Conservation (phyloP, 1,140 invertebrate genomes). For the Drosophila lacertosa region DNA sequence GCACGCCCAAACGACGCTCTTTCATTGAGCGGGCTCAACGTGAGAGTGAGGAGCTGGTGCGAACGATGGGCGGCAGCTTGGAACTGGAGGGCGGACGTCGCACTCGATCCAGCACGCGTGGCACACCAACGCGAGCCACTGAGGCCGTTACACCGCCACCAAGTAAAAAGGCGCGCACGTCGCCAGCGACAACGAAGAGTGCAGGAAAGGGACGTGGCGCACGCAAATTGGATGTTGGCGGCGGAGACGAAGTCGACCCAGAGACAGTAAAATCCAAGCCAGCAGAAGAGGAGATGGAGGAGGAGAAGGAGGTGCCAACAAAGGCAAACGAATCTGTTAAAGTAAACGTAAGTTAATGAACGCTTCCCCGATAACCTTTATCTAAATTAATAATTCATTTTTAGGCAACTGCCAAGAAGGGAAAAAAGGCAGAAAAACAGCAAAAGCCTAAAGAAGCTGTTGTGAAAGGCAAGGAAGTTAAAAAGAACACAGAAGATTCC, state of each 20-base stretch:
- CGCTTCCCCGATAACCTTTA: neutral
- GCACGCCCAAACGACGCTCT: slow-evolving; percentile 77
- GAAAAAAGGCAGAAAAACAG: slow-evolving; percentile 53
- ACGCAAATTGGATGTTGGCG: slow-evolving; percentile 70
- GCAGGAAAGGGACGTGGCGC: slow-evolving; percentile 64
- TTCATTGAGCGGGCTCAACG: slow-evolving; percentile 76
- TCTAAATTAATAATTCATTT: slow-evolving; percentile 2
- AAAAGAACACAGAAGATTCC: slow-evolving; percentile 15
- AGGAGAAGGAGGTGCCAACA: slow-evolving; percentile 3
- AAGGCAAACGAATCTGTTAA: slow-evolving; percentile 30
- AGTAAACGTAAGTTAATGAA: slow-evolving; percentile 45
- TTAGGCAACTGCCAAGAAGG: slow-evolving; percentile 48
- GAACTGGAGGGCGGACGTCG: slow-evolving; percentile 74
- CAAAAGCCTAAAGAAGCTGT: slow-evolving; percentile 45
- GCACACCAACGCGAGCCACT: slow-evolving; percentile 64
- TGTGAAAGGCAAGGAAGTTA: slow-evolving; percentile 8
- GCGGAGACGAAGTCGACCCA: slow-evolving; percentile 37
- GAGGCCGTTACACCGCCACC: slow-evolving; percentile 72
- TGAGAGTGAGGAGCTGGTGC: slow-evolving; percentile 79
- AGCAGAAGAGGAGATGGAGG: slow-evolving; percentile 10
- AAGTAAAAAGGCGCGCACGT: slow-evolving; percentile 76
- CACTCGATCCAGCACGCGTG: slow-evolving; percentile 78
- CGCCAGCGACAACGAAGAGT: slow-evolving; percentile 59
- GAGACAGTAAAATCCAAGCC: slow-evolving; percentile 50
- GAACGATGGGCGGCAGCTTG: slow-evolving; percentile 76